Evolutionary conservation across 2,888 invertebrate genomes (phyloP), one percentile per base, ranked within the genome.

Genomic region (Andrena camellia): DNA sequence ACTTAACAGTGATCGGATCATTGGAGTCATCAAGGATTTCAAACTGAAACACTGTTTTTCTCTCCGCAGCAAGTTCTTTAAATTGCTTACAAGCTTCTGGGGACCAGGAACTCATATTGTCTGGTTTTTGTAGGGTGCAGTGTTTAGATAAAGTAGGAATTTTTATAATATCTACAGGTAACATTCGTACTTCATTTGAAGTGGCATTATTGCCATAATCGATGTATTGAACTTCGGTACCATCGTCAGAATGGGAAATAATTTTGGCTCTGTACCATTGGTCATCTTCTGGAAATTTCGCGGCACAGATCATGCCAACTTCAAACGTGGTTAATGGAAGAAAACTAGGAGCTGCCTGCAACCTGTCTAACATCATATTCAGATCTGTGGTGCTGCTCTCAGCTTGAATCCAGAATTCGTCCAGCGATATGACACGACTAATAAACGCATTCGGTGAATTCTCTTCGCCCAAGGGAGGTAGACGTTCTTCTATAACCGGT

Each of bases 261-360:
- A 97, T 94, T 91, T 96, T 96, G 0, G 96, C 97, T 66, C 97
- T 94, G 90, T 96, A 97, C 96, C 96, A 97, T 8, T 94, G 94
- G 20, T 94, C 95, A 86, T 97, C 96, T 86, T 96, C 96, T 0
- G 96, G 95, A 90, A 96, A 96, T 81, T 95, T 95, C 0, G 96
- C 97, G 0, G 96, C 96, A 84, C 96, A 96, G 70, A 97, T 94
- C 2, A 94, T 94, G 0, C 95, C 96, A 83, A 95, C 95, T 63
- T 95, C 94, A 42, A 93, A 93, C 0, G 93, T 93, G 0, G 91
- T 92, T 2, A 96, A 90, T 6, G 94, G 94, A 0, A 95, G 94
- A 89, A 96, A 95, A 84, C 94, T 94, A 48, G 95, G 95, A 0
- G 95, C 95, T 23, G 95, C 95, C 0, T 94, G 93, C 93, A 97